phyloP scores from a whole-genome alignment of 2,797 vertebrate genomes.

The Geotrypetes seraphini region DNA sequence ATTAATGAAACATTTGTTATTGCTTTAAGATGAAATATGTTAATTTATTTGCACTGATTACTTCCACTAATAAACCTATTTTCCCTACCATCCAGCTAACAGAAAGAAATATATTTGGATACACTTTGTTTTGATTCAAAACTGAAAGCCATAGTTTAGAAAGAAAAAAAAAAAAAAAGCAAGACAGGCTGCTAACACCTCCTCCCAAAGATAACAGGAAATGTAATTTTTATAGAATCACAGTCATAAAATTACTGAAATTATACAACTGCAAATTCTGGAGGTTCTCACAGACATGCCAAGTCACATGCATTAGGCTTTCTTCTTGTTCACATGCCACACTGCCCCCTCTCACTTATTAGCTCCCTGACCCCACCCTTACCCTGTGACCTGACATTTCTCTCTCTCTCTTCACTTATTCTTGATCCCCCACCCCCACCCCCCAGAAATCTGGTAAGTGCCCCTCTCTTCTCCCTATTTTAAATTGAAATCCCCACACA shows the following conservation, averaged over 20 bases:
- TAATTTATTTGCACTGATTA: slow-evolving; percentile 15
- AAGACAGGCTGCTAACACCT: slow-evolving; percentile 14
- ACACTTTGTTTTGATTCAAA: neutral
- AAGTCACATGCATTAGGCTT: too few species aligned
- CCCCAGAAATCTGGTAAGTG: too few species aligned
- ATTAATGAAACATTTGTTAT: slow-evolving; percentile 24
- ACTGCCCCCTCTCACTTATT: too few species aligned
- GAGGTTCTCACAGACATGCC: too few species aligned
- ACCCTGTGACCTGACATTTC: too few species aligned
- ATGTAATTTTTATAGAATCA: slow-evolving; percentile 33
- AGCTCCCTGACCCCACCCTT: too few species aligned
- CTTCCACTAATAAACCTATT: slow-evolving; percentile 1
- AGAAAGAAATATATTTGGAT: slow-evolving; percentile 1
- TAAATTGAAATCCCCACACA: too few species aligned
- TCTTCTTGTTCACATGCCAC: too few species aligned
- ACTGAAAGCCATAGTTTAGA: slow-evolving; percentile 17
- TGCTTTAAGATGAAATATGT: slow-evolving; percentile 27
- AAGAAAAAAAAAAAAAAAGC: slow-evolving; percentile 15
- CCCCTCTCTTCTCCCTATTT: too few species aligned
- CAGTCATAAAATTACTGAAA: slow-evolving; percentile 27
- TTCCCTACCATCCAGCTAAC: slow-evolving; percentile 1
- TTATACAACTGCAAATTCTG: slow-evolving; percentile 14
- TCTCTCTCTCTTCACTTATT: too few species aligned
- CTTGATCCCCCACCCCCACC: too few species aligned
- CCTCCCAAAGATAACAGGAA: slow-evolving; percentile 10